Conservation (phyloP, 2,113 vertebrate genomes). For the Gila orcuttii region DNA sequence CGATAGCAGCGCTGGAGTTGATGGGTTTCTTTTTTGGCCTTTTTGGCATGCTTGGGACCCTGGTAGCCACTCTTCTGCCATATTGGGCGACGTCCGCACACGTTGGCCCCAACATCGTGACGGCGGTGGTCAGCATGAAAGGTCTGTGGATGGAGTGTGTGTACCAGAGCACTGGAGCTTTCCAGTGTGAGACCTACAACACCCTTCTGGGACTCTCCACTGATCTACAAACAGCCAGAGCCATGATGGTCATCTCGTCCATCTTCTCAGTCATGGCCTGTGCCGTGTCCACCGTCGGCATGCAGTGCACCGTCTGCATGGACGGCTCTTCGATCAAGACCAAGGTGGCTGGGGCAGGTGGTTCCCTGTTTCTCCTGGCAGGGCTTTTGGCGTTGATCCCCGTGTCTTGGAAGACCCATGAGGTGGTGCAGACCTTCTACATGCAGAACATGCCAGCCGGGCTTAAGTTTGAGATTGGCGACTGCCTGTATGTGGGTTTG, state of each 20-base stretch:
- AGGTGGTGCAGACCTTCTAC: slow-evolving; percentile 90
- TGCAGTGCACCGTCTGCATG: slow-evolving; percentile 93
- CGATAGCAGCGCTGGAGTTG: slow-evolving; percentile 85
- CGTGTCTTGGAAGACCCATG: slow-evolving; percentile 89
- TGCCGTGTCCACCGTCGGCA: slow-evolving; percentile 78
- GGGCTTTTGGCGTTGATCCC: slow-evolving; percentile 90
- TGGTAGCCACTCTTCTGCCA: slow-evolving; percentile 87
- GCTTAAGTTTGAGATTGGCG: slow-evolving; percentile 90
- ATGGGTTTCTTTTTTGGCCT: slow-evolving; percentile 87
- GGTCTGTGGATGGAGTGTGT: slow-evolving; percentile 99
- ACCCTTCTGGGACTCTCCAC: slow-evolving; percentile 87
- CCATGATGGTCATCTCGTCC: slow-evolving; percentile 91
- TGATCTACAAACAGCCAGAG: slow-evolving; percentile 87
- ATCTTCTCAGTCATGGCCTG: slow-evolving; percentile 83
- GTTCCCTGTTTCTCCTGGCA: slow-evolving; percentile 78
- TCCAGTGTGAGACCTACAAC: slow-evolving; percentile 96
- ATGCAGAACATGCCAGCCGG: slow-evolving; percentile 80
- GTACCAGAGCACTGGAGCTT: slow-evolving; percentile 91
- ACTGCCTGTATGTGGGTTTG: slow-evolving; percentile 90
- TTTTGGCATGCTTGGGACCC: slow-evolving; percentile 85
- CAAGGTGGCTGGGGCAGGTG: slow-evolving; percentile 81
- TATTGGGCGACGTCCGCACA: slow-evolving; percentile 89
- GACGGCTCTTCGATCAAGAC: slow-evolving; percentile 79
- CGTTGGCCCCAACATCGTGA: slow-evolving; percentile 92
- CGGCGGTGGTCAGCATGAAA: slow-evolving; percentile 85